A percentile compares a stretch with the other conserved stretches of the same genome.
Conservation (phyloP, 2,797 vertebrate genomes). For the Lithobates sylvaticus region DNA sequence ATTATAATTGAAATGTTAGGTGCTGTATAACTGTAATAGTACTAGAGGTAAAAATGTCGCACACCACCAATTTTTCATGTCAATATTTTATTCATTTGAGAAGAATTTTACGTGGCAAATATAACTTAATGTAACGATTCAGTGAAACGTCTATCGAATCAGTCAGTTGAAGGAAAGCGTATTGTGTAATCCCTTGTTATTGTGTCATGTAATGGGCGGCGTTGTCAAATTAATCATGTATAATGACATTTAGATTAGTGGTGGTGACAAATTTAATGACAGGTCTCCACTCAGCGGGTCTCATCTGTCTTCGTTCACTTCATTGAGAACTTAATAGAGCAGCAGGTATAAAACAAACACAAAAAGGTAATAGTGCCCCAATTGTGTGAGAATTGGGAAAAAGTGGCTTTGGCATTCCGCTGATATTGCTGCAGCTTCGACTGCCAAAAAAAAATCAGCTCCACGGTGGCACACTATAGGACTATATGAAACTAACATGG, state of each 20-base stretch:
- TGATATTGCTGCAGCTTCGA: too few species aligned
- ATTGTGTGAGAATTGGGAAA: neutral
- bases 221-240: constrained; percentile 21
- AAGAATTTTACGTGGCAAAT: neutral
- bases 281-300: constrained; percentile 23
- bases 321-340: neutral
- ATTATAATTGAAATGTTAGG: neutral
- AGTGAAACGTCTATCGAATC: neutral
- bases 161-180: neutral
- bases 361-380: neutral
- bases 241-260: constrained; percentile 34
- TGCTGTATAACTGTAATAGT: neutral
- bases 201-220: neutral
- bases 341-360: neutral
- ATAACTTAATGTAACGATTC: neutral
- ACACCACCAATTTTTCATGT: neutral
- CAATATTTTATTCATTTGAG: neutral
- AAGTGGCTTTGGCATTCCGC: too few species aligned
- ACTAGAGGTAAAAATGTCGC: neutral
- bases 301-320: neutral
- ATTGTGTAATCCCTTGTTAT: constrained; percentile 2
- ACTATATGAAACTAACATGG: too few species aligned
- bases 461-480: too few species aligned
- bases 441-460: too few species aligned
- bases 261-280: constrained; percentile 20